Conservation (phyloP, 2,888 invertebrate genomes). For the Drosophila leonis region DNA sequence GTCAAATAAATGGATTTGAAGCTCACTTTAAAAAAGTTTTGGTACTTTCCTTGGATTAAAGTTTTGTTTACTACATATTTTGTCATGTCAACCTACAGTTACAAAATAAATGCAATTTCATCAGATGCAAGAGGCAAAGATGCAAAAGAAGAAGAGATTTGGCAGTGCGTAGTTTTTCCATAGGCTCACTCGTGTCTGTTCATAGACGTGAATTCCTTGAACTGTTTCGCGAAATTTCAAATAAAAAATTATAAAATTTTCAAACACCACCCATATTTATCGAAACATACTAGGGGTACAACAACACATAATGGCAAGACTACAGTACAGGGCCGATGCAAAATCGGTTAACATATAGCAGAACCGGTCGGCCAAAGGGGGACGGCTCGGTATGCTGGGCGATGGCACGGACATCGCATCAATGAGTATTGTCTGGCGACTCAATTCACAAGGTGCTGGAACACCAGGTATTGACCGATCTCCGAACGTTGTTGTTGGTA, state of each 20-base stretch:
- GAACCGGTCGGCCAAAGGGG: slow-evolving; percentile 66
- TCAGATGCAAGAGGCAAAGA: not conserved
- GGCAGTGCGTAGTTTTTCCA: not conserved
- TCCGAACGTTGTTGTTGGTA: not conserved
- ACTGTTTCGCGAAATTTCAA: not conserved
- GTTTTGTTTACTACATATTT: not conserved
- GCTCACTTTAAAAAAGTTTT: not conserved
- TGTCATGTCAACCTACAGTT: not conserved
- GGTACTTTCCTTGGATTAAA: not conserved
- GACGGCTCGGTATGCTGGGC: slow-evolving; percentile 36
- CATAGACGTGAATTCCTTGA: not conserved
- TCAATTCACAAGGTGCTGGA: slow-evolving; percentile 56
- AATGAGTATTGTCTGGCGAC: slow-evolving; percentile 58
- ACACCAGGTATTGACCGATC: not conserved
- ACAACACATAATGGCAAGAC: slow-evolving; percentile 73
- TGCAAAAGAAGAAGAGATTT: not conserved
- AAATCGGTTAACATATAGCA: slow-evolving; percentile 74
- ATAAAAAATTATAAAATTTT: not conserved
- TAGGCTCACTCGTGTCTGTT: not conserved
- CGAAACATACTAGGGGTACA: slow-evolving; percentile 72
- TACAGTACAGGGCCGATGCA: slow-evolving; percentile 70
- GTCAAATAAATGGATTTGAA: not conserved
- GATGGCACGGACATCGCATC: slow-evolving; percentile 47
- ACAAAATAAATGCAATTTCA: not conserved
- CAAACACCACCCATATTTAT: slow-evolving; percentile 21